Evolutionary conservation across 2,888 invertebrate genomes (phyloP).

Genomic region (Platypus cylindrus): DNA sequence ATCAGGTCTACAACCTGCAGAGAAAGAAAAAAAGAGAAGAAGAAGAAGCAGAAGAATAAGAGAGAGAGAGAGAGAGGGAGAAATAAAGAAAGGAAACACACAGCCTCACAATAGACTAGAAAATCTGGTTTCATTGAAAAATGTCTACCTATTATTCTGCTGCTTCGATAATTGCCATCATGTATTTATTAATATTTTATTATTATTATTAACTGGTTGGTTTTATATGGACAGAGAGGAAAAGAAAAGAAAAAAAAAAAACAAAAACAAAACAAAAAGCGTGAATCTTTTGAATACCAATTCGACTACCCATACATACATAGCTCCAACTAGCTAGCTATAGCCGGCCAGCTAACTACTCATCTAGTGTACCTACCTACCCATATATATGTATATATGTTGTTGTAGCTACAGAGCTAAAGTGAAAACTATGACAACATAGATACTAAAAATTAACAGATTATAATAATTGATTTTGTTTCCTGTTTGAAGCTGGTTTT

Average conservation of each 20-base stretch:
- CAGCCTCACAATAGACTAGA: slow-evolving; percentile 16
- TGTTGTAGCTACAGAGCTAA: slow-evolving; percentile 12
- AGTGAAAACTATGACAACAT: slow-evolving; percentile 19
- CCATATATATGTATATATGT: too few relatives aligned
- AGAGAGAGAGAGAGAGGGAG: too few relatives aligned
- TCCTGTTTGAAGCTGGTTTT: slow-evolving; percentile 18
- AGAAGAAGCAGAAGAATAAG: too few relatives aligned
- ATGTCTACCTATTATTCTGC: slow-evolving; percentile 16
- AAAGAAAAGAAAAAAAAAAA: slow-evolving; percentile 10
- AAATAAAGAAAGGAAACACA: too few relatives aligned
- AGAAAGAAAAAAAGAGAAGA: too few relatives aligned
- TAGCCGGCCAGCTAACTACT: too few relatives aligned
- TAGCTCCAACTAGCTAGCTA: too few relatives aligned
- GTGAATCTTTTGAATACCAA: slow-evolving; percentile 7
- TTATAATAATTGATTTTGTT: slow-evolving; percentile 25
- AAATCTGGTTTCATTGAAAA: slow-evolving; percentile 17
- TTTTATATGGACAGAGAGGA: slow-evolving; percentile 10
- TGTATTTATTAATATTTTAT: slow-evolving; percentile 14
- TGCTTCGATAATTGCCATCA: slow-evolving; percentile 15
- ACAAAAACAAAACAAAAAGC: slow-evolving; percentile 10
- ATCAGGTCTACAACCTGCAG: slow-evolving; percentile 15
- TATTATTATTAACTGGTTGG: too few relatives aligned
- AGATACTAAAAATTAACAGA: slow-evolving; percentile 16
- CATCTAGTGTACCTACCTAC: too few relatives aligned
- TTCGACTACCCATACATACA: too few relatives aligned